A percentile compares a stretch with the other conserved stretches of the same genome.
Evolutionary conservation across 2,888 invertebrate species (phyloP).

Genomic region (Melikaiella ostensackeni): DNA sequence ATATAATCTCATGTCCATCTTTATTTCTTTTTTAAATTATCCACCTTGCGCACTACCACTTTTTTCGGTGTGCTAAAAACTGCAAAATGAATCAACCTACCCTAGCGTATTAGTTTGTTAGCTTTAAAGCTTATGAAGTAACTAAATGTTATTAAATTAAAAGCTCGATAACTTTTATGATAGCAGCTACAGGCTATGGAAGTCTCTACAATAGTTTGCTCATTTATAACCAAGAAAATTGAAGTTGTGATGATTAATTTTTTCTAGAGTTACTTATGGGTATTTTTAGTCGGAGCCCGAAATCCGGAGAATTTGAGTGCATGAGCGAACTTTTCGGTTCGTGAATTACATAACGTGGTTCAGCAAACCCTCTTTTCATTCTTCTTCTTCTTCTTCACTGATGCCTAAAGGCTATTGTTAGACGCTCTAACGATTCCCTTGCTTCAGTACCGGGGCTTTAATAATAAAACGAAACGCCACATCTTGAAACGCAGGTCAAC

Average conservation of each 20-base stretch:
- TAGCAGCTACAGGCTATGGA: too few relatives aligned
- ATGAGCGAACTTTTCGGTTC: slow-evolving; percentile 26
- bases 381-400: slow-evolving; percentile 41
- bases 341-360: slow-evolving; percentile 68
- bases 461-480: slow-evolving; percentile 74
- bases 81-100: too few relatives aligned
- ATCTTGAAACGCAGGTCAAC: slow-evolving; percentile 73
- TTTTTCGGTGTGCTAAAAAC: too few relatives aligned
- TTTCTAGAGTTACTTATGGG: slow-evolving; percentile 16
- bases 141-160: too few relatives aligned
- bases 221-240: too few relatives aligned
- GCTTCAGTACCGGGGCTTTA: slow-evolving; percentile 58
- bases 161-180: too few relatives aligned
- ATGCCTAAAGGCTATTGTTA: slow-evolving; percentile 69
- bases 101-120: too few relatives aligned
- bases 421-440: slow-evolving; percentile 52
- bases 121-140: too few relatives aligned
- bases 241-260: background rate
- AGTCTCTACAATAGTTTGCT: too few relatives aligned
- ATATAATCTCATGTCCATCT: too few relatives aligned
- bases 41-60: too few relatives aligned
- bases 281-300: slow-evolving; percentile 48
- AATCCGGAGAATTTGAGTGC: slow-evolving; percentile 20
- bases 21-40: too few relatives aligned
- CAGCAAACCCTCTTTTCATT: slow-evolving; percentile 70